These are phyloP conservation scores for Nothura maculosa DNA, from an alignment of 2,797 vertebrate genomes.

Conservation along the genomic window DNA sequence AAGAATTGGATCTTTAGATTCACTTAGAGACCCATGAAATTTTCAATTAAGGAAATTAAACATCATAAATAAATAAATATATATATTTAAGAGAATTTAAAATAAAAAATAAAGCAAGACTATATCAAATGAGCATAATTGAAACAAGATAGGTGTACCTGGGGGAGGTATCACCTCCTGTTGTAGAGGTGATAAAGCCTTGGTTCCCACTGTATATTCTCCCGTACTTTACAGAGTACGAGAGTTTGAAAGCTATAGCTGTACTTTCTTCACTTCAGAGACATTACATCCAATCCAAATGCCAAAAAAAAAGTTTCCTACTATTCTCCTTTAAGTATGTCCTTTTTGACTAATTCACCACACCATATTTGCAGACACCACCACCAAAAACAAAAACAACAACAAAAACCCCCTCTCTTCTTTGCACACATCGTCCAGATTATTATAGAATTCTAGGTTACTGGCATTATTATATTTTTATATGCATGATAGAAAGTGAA, in stretches of 20 bases:
- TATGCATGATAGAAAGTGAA: neutral
- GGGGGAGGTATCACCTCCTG: no score
- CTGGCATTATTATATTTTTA: neutral
- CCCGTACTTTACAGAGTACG: neutral
- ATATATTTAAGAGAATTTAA: no score
- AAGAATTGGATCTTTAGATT: neutral
- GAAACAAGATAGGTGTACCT: neutral
- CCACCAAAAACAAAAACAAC: no score
- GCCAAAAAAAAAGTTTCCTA: neutral
- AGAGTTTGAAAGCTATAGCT: neutral
- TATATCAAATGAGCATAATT: neutral
- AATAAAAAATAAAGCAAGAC: neutral
- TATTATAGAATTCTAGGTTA: neutral
- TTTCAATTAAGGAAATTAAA: neutral
- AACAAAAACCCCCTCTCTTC: neutral
- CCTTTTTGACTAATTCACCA: neutral
- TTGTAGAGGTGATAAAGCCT: neutral
- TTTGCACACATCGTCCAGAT: fast-evolving
- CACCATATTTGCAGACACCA: neutral
- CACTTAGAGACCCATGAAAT: neutral
- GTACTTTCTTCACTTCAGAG: neutral
- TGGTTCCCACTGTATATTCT: neutral
- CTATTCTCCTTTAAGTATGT: neutral
- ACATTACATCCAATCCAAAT: neutral
- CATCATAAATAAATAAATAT: neutral